Conservation (phyloP, 2,888 invertebrate species). For the Acleris cristana region DNA sequence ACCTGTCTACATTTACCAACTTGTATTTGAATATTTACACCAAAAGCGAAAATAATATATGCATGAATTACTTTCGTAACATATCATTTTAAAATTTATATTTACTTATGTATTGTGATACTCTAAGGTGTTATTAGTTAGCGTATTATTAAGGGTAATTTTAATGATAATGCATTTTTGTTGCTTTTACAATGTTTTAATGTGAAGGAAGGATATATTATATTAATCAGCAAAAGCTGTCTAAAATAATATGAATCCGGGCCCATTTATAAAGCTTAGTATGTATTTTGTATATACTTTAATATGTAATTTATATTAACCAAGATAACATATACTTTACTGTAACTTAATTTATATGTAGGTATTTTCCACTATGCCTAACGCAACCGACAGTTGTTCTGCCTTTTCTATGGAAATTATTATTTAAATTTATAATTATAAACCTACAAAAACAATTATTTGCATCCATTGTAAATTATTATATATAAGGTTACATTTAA, state of each 20-base stretch:
- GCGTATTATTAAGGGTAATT: constrained; percentile 30
- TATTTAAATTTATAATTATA: background rate
- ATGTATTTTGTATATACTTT: constrained; percentile 24
- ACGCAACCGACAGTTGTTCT: background rate
- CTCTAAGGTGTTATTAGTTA: constrained; percentile 35
- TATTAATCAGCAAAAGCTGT: constrained; percentile 23
- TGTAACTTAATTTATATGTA: constrained; percentile 22
- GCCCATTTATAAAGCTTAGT: constrained; percentile 32
- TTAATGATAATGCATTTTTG: constrained; percentile 22
- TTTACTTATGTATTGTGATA: constrained; percentile 36
- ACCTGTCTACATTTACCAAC: constrained; percentile 32
- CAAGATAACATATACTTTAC: constrained; percentile 29
- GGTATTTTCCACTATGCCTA: constrained; percentile 12
- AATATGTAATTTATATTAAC: constrained; percentile 31
- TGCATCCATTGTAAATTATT: too few species aligned
- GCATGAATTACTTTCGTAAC: constrained; percentile 38
- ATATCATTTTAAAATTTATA: constrained; percentile 38
- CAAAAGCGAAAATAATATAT: constrained; percentile 26
- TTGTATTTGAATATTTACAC: constrained; percentile 34
- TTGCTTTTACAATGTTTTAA: constrained; percentile 29
- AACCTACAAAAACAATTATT: too few species aligned
- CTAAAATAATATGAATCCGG: constrained; percentile 29
- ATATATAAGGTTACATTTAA: too few species aligned
- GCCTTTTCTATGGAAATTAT: constrained; percentile 1
- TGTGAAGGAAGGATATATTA: too few species aligned